A percentile compares a stretch with the other conserved stretches of the same genome.
Evolutionary conservation across 2,797 vertebrate genomes (phyloP).

Genomic region (Pogoniulus pusillus): DNA sequence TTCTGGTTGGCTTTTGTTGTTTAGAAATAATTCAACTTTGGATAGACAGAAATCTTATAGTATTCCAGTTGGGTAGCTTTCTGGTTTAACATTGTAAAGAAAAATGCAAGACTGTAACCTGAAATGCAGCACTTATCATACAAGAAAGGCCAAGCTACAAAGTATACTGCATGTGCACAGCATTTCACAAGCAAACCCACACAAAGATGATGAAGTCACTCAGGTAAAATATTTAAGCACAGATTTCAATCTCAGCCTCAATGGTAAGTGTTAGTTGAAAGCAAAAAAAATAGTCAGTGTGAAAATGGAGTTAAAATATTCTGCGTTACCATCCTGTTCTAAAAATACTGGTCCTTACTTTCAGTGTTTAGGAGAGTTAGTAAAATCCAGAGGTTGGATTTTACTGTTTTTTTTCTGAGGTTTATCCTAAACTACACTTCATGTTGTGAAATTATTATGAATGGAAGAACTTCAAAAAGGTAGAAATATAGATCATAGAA

Average conservation of each 20-base stretch:
- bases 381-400: background rate
- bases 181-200: background rate
- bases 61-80: background rate
- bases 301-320: background rate
- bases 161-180: accelerated
- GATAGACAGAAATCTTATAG: background rate
- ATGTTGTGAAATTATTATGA: background rate
- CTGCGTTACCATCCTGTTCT: background rate
- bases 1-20: background rate
- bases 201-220: background rate
- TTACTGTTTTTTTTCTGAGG: background rate
- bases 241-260: background rate
- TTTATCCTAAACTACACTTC: background rate
- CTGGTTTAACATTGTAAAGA: background rate
- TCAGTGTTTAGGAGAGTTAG: background rate
- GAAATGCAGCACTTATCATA: background rate
- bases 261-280: background rate
- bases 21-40: background rate
- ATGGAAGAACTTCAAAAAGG: background rate
- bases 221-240: background rate
- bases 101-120: background rate
- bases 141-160: background rate
- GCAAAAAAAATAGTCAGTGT: background rate
- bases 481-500: background rate
- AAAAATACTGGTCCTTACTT: background rate